Conservation (phyloP, 2,888 invertebrate genomes). For the Papilio elwesi region DNA sequence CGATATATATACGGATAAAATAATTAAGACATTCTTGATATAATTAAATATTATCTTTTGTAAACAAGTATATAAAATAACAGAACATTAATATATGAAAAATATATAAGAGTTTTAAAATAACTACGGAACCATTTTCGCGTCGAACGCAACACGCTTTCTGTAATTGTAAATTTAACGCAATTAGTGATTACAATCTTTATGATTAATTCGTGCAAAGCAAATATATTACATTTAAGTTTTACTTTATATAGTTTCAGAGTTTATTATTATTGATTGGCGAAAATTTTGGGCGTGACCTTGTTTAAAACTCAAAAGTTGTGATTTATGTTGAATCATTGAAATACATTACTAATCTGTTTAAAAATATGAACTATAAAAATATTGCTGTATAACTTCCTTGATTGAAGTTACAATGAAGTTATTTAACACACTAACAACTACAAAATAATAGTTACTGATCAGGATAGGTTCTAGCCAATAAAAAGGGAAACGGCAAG, state of each 20-base stretch:
- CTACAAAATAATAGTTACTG: constrained; percentile 18
- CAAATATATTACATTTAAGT: background rate
- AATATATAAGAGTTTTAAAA: background rate
- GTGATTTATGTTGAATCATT: too few relatives aligned
- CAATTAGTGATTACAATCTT: background rate
- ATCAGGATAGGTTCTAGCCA: too few relatives aligned
- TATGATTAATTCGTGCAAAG: background rate
- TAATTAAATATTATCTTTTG: too few relatives aligned
- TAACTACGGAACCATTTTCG: background rate
- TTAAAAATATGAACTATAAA: background rate
- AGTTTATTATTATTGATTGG: background rate
- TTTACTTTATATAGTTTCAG: background rate
- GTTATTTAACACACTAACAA: constrained; percentile 39
- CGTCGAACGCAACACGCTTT: background rate
- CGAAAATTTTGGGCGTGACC: too few relatives aligned
- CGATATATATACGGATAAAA: too few relatives aligned
- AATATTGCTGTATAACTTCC: constrained; percentile 27
- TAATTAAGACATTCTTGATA: too few relatives aligned
- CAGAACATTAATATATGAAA: too few relatives aligned
- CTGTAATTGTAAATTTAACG: background rate
- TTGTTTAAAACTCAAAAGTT: too few relatives aligned
- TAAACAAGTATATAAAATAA: too few relatives aligned
- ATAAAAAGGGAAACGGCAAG: too few relatives aligned
- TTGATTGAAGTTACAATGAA: too few relatives aligned
- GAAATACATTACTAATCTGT: background rate